Percentiles rank a stretch among this genome's conserved stretches.
Conservation (phyloP, 2,888 invertebrate species). For the Pseudanteris insignis region DNA sequence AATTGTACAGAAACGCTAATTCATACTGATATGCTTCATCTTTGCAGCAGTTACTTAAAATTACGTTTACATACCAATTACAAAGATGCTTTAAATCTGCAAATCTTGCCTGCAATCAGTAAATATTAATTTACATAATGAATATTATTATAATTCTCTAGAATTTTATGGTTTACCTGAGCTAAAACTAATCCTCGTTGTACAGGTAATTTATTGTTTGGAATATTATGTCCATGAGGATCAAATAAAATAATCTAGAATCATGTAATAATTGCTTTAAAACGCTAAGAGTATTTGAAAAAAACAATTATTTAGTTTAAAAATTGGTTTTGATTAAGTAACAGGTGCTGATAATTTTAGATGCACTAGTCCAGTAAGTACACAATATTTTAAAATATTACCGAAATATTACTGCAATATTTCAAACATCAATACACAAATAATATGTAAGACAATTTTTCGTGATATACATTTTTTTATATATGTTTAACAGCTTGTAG, state of each 20-base stretch:
- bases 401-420: too few species aligned
- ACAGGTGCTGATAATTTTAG: too few species aligned
- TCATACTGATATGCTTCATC: conserved; percentile 67
- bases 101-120: conserved; percentile 47
- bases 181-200: conserved; percentile 68
- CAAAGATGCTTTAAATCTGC: conserved; percentile 65
- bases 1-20: conserved; percentile 67
- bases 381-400: too few species aligned
- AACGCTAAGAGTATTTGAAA: conserved; percentile 1
- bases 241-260: conserved; percentile 68
- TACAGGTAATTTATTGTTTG: conserved; percentile 26
- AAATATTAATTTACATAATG: too few species aligned
- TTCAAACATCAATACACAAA: too few species aligned
- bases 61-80: conserved; percentile 64
- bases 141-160: conserved; percentile 11
- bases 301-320: background rate
- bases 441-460: too few species aligned
- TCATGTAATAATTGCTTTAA: too few species aligned
- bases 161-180: conserved; percentile 54
- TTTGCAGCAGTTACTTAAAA: conserved; percentile 65
- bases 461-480: too few species aligned
- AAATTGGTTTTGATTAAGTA: too few species aligned
- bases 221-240: conserved; percentile 65
- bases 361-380: too few species aligned
- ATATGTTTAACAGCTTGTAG: too few species aligned